Conservation (phyloP, 2,888 invertebrate species). For the Allygus modestus region DNA sequence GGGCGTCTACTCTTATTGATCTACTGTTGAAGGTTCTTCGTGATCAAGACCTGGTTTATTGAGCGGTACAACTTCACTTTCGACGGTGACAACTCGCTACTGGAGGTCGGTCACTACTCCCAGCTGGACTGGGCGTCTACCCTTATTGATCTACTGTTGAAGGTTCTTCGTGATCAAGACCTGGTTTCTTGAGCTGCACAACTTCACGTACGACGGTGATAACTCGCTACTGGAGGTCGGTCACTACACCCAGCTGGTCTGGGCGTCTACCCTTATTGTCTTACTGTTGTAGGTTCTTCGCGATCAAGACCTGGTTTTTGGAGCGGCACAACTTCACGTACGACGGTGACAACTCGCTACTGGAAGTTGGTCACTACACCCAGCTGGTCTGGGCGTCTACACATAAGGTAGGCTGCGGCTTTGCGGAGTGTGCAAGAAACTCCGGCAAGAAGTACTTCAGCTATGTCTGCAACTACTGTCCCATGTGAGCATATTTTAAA, state of each 20-base stretch:
- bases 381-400: conserved; percentile 89
- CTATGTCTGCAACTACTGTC: conserved; percentile 92
- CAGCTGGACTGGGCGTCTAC: no score
- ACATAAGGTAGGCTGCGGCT: conserved; percentile 87
- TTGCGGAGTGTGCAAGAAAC: conserved; percentile 80
- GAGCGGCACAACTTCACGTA: conserved; percentile 87
- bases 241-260: conserved; percentile 78
- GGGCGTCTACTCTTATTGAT: conserved; percentile 84
- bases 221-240: conserved; percentile 82
- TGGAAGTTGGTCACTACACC: conserved; percentile 86
- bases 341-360: conserved; percentile 80
- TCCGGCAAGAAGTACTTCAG: conserved; percentile 84
- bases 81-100: conserved; percentile 78
- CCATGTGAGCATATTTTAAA: conserved; percentile 82
- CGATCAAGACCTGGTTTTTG: conserved; percentile 86
- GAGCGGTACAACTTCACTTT: conserved; percentile 87
- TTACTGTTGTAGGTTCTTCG: conserved; percentile 82
- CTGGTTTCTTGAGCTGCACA: conserved; percentile 86
- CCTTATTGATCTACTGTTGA: conserved; percentile 64
- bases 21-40: conserved; percentile 83
- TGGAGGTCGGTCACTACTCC: conserved; percentile 82
- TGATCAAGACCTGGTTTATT: conserved; percentile 86
- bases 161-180: conserved; percentile 89
- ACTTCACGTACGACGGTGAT: conserved; percentile 82
- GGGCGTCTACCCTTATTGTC: no score